Base-by-base conservation (phyloP, 2,888 invertebrate genomes). In the Leptinotarsa rubiginosa region DNA sequence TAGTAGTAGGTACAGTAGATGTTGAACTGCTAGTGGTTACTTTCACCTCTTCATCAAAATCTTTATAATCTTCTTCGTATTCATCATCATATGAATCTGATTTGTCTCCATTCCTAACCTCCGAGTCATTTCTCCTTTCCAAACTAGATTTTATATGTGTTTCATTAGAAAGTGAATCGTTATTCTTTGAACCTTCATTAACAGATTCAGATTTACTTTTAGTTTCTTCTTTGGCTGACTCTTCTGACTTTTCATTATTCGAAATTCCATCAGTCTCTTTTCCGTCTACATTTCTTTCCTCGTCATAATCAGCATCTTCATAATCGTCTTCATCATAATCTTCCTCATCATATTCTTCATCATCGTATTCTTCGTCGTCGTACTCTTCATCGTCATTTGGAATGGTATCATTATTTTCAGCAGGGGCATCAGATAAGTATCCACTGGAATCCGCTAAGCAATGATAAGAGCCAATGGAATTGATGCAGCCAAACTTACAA, bases 381-480 rank as follows among this genome's bases (percentile, higher is more conserved):
- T 78, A 70, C 2, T 81, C 76, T 41, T 81, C 76, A 18, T 76
- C 74, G 50, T 77, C 75, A 15, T 59, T 54, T 47, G 65, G 65
- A 13, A 66, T 47, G 15, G 56, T 56, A 13, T 76, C 77, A 54
- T 80, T 73, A 31, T 75, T 70, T 65, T 75, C 62, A n/a, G 56
- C 52, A 16, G 81, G 77, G 69, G 81, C 78, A 70, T 83, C 82
- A 4, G 81, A 73, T 47, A 73, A 50, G 31, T 76, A 67, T 10
- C 68, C 74, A 1, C 75, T 67, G 4, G 31, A 67, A 62, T 69
- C 13, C 56, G 77, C 52, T 25, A 59, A 20, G 78, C 91, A 91
- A 56, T 85, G 85, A 85, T 91, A 93, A 0, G 92, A 91, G 22
- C 94, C 93, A 4, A 89, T 89, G 0, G 89, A 90, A 85, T 94